A percentile compares a stretch with the other conserved stretches of the same genome.
phyloP scores from a whole-genome alignment of 2,888 invertebrate species.

The Pseudanteris insignis region DNA sequence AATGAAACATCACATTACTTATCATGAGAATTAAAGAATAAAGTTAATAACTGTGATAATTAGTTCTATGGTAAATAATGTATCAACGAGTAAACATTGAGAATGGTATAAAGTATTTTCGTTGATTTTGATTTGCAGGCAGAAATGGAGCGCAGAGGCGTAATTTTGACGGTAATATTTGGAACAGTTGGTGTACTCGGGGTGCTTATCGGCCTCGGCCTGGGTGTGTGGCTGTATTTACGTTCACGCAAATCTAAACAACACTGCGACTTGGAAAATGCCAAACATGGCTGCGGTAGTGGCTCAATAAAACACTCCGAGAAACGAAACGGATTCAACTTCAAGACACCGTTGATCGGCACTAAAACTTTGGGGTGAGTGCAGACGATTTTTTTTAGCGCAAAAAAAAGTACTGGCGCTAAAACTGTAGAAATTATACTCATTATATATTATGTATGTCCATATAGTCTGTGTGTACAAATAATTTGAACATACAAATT shows the following conservation, averaged over 20 bases:
- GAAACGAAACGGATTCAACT: conserved; percentile 75
- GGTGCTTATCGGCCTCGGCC: conserved; percentile 67
- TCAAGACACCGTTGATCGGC: conserved; percentile 79
- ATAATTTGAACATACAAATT: too few relatives aligned
- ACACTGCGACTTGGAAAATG: conserved; percentile 70
- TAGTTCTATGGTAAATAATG: too few relatives aligned
- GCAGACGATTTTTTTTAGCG: too few relatives aligned
- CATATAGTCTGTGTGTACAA: too few relatives aligned
- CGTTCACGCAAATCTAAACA: conserved; percentile 71
- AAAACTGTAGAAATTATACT: too few relatives aligned
- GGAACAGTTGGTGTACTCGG: conserved; percentile 72
- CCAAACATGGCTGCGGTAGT: conserved; percentile 68
- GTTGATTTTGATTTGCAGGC: conserved; percentile 65
- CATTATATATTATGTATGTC: too few relatives aligned
- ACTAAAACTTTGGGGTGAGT: conserved; percentile 81
- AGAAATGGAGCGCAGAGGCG: conserved; percentile 76
- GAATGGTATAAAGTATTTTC: too few relatives aligned
- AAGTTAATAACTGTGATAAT: too few relatives aligned
- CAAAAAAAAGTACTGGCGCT: too few relatives aligned
- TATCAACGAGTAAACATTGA: too few relatives aligned
- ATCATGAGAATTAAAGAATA: too few relatives aligned
- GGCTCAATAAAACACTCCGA: conserved; percentile 48
- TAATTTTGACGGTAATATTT: conserved; percentile 74
- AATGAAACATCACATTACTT: too few relatives aligned
- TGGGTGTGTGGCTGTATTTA: conserved; percentile 71